A percentile compares a stretch with the other conserved stretches of the same genome.
Evolutionary conservation across 1,140 invertebrate genomes (phyloP).

Genomic region (Hyposmocoma kahamanoa): DNA sequence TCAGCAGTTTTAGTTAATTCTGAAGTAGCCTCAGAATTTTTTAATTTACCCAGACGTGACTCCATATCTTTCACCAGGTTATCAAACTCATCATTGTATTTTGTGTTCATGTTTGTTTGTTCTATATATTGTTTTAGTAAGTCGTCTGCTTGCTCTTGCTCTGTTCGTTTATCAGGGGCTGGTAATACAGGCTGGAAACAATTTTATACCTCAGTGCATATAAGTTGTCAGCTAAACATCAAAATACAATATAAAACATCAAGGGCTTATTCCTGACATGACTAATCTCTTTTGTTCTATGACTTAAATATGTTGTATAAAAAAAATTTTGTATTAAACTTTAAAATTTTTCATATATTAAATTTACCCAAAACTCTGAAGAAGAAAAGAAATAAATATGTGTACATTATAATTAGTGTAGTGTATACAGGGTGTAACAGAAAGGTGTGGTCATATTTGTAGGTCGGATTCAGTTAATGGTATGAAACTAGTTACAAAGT

Average conservation of each 20-base stretch:
- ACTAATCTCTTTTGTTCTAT: too few species aligned
- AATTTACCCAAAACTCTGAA: too few species aligned
- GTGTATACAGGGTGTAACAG: too few species aligned
- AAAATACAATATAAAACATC: too few species aligned
- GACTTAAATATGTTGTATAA: conserved; percentile 15
- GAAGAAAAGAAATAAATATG: too few species aligned
- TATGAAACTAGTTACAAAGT: too few species aligned
- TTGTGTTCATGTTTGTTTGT: conserved; percentile 72
- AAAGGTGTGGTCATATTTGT: too few species aligned
- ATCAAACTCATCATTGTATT: conserved; percentile 56
- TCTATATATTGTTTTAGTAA: conserved; percentile 76
- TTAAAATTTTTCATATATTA: not conserved
- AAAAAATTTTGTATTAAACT: conserved; percentile 7
- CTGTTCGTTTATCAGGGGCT: conserved; percentile 67
- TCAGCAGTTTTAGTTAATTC: not conserved
- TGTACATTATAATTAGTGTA: too few species aligned
- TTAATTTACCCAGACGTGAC: conserved; percentile 69
- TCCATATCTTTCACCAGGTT: conserved; percentile 63
- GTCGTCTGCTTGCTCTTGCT: conserved; percentile 77
- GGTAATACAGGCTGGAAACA: conserved; percentile 38
- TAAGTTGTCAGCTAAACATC: too few species aligned
- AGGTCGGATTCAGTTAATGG: too few species aligned
- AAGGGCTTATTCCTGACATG: too few species aligned
- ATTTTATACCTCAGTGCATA: conserved; percentile 7
- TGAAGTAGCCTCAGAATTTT: conserved; percentile 31